Evolutionary conservation across 2,797 vertebrate species (phyloP), one percentile per base, ranked within the genome.

Genomic region (Coluber constrictor): DNA sequence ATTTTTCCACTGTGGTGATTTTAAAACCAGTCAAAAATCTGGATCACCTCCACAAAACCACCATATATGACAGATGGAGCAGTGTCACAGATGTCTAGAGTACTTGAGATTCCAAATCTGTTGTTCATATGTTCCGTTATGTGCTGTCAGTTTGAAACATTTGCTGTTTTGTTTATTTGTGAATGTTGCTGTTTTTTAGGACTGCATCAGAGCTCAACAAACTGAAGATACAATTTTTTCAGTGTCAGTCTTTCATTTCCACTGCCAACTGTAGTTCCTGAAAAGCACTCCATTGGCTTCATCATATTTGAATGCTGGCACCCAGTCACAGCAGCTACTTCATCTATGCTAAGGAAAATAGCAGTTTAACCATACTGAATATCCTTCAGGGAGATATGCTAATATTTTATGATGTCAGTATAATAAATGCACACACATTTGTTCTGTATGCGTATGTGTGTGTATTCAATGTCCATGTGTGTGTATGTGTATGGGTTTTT

Each of bases 171-270:
- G 87, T 93, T 91, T 91, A 51, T 37, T 63, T 91, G 70, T 89
- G 32, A 56, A 89, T 91, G 61, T 93, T 89, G 25, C 27, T n/a
- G 43, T 93, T 91, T 91, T 27, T 18, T 89, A 11, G 32, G 56
- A 47, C 57, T 32, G 59, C 13, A 63, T 59, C 43, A 13, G 27
- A 91, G 56, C 32, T 27, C 47, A 79, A 37, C 47, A 86, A 91
- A 91, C 16, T 83, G 57, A 89, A 91, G 57, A 56, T 66, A 60
- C 56, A 93, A 63, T 93, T 93, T 91, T 91, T 66, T 93, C 66
- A 57, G 47, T 61, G 66, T 91, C 87, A 89, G 47, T 51, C 70
- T 83, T 89, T 93, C 70, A 91, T 89, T 91, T 88, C 59, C 70
- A 51, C 74, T 63, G 70, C 86, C 90, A 91, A 37, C 51, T 51